Evolutionary conservation across 2,797 vertebrate species (phyloP), one percentile per base, ranked within the genome.

Genomic region (Xyrichtys novacula): DNA sequence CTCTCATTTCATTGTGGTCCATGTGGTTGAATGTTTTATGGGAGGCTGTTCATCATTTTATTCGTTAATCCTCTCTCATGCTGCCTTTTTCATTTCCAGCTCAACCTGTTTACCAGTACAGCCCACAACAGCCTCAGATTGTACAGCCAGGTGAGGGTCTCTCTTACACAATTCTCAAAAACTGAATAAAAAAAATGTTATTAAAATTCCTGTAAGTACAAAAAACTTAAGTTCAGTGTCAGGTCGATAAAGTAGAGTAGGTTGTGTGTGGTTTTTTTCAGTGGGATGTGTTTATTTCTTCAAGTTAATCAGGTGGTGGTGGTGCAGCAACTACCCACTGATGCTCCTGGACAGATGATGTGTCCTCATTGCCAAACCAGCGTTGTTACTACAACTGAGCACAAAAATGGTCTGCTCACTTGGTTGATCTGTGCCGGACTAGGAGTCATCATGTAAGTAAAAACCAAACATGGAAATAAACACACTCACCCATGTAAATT

Each of bases 331-430:
- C 1, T 0, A 3, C 81, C 83, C 0, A 28, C 4, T 0, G 81
- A 90, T 0, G 0, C 8, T 34, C 82, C 95, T 1, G 91, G 85
- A 17, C 85, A 85, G 53, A 94, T 91, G 58, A 50, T 25, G 23
- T 96, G 95, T 58, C 91, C 91, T 15, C 59, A 74, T 43, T 96
- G 95, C 48, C 87, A 87, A 28, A 87, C 68, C 69, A 81, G 29
- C 17, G 84, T 95, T 6, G 52, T 94, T 43, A 95, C 94, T 0
- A 47, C 17, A 22, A 63, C 62, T 0, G 42, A 52, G 22, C 48
- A 91, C 71, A 89, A 54, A 1, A 69, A 29, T 3, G 95, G 95
- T 1, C 0, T 55, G 8, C 64, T 92, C 32, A 81, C 88, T 10
- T 96, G 92, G 89, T 0, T 88, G 7, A 62, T 93, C 39, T 93